Conservation (phyloP, 2,888 invertebrate genomes). For the Linnaemya tessellans region DNA sequence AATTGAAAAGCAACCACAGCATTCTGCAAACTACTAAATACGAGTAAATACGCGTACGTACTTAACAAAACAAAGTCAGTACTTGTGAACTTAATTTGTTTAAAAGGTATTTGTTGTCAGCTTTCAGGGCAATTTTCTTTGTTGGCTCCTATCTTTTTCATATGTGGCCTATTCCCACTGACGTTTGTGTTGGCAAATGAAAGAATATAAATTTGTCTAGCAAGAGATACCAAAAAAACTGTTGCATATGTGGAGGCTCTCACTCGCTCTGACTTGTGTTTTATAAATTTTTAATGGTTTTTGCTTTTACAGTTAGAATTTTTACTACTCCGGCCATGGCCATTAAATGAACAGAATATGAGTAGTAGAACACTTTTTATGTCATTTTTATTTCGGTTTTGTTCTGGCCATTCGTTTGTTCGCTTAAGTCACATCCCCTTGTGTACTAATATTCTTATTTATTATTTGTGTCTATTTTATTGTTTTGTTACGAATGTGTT, state of each 20-base stretch:
- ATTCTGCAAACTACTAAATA: background rate
- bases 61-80: constrained; percentile 32
- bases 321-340: constrained; percentile 46
- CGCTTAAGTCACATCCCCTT: background rate
- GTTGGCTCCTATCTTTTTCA: background rate
- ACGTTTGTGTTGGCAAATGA: constrained; percentile 30
- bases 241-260: background rate
- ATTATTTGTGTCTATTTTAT: background rate
- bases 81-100: constrained; percentile 46
- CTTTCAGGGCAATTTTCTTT: constrained; percentile 1
- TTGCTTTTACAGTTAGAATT: constrained; percentile 58
- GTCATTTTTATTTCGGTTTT: constrained; percentile 8
- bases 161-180: constrained; percentile 40
- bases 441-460: background rate
- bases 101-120: background rate
- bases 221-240: background rate
- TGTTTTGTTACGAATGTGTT: constrained; percentile 9
- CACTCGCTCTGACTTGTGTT: background rate
- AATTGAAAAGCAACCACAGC: background rate
- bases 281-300: constrained; percentile 39
- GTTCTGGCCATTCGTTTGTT: constrained; percentile 6
- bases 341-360: constrained; percentile 37
- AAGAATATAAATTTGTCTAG: constrained; percentile 4
- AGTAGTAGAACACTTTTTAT: constrained; percentile 56
- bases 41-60: background rate